Percentiles rank a stretch among this genome's conserved stretches.
These are phyloP conservation scores for Amphiura filiformis DNA, from an alignment of 35 echinoderm and acorn worm genomes.

Conservation along the genomic window DNA sequence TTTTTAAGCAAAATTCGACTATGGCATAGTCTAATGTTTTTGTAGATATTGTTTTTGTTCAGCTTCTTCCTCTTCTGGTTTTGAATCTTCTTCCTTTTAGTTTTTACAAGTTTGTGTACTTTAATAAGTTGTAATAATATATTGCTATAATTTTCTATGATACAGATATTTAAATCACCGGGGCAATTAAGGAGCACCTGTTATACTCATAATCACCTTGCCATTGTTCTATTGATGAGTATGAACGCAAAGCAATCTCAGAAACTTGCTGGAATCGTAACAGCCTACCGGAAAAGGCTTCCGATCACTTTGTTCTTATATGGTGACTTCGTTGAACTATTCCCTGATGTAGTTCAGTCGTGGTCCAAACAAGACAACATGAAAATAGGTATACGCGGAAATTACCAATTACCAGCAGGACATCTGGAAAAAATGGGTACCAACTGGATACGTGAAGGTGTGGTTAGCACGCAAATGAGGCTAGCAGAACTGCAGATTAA, in stretches of 20 bases:
- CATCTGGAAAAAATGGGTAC: constrained; percentile 27
- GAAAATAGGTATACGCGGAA: constrained; percentile 31
- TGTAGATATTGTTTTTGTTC: too few relatives aligned
- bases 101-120: too few relatives aligned
- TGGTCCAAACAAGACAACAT: constrained; percentile 19
- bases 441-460: constrained; percentile 26
- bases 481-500: constrained; percentile 21
- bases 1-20: too few relatives aligned
- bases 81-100: too few relatives aligned
- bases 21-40: too few relatives aligned
- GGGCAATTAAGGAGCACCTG: not conserved
- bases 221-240: not conserved
- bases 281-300: constrained; percentile 5
- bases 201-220: not conserved
- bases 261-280: constrained; percentile 1
- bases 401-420: constrained; percentile 12
- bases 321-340: constrained; percentile 45
- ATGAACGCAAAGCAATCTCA: constrained; percentile 23
- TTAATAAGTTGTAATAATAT: too few relatives aligned
- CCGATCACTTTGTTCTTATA: constrained; percentile 50
- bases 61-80: too few relatives aligned
- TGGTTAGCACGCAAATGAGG: constrained; percentile 30
- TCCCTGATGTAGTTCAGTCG: constrained; percentile 14
- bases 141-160: too few relatives aligned
- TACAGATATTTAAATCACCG: too few relatives aligned